These are phyloP conservation scores for Centropyge bicolor DNA, from an alignment of 2,797 vertebrate genomes.

Conservation along the genomic window DNA sequence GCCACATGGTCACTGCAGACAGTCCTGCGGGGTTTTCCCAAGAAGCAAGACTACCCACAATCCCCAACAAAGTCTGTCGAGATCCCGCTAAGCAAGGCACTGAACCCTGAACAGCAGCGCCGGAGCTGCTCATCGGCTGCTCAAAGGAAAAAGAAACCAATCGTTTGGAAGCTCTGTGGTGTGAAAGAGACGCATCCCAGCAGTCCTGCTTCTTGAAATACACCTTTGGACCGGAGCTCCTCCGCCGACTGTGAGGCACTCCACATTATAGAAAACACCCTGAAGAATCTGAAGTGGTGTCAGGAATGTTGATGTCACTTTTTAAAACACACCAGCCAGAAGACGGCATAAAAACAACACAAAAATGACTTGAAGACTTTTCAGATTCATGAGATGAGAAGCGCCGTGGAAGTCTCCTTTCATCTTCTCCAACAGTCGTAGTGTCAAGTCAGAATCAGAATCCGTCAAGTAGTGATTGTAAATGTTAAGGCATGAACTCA, in stretches of 20 bases:
- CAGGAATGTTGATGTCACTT: constrained; percentile 5
- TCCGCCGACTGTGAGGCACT: not conserved
- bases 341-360: not conserved
- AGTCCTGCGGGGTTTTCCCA: not conserved
- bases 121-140: constrained; percentile 8
- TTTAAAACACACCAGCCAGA: not conserved
- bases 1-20: not conserved
- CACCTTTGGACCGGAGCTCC: not conserved
- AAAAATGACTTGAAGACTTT: not conserved
- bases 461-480: constrained; percentile 37
- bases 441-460: constrained; percentile 1
- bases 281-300: constrained; percentile 14
- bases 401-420: not conserved
- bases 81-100: constrained; percentile 34
- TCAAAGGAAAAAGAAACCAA: not conserved
- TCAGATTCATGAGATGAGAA: constrained; percentile 11
- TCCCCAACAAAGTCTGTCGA: not conserved
- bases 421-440: constrained; percentile 18
- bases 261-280: not conserved
- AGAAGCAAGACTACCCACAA: constrained; percentile 22
- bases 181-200: not conserved
- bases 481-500: constrained; percentile 66
- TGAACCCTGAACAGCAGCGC: constrained; percentile 18
- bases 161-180: constrained; percentile 1
- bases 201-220: constrained; percentile 12